phyloP scores from a whole-genome alignment of 2,113 vertebrate genomes.

The Ahaetulla prasina region DNA sequence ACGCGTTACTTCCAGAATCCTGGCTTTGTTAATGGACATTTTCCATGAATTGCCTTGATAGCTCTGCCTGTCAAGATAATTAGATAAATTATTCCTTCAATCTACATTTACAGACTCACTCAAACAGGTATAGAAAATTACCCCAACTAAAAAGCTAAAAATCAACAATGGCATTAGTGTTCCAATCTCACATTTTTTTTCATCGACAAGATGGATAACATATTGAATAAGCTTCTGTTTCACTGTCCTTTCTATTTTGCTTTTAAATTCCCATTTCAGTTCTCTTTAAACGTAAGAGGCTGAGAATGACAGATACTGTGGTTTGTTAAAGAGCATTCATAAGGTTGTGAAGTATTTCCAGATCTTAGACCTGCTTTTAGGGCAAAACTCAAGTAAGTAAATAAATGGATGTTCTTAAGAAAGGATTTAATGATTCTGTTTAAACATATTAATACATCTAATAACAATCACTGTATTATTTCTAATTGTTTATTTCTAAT shows the following conservation, averaged over 20 bases:
- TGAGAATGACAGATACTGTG: constrained; percentile 20
- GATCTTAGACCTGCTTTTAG: neutral
- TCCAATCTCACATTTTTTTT: constrained; percentile 29
- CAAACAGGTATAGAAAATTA: constrained; percentile 47
- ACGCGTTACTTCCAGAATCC: constrained; percentile 19
- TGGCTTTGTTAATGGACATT: constrained; percentile 36
- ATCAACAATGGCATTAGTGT: constrained; percentile 56
- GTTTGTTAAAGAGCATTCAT: constrained; percentile 12
- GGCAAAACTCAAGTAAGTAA: constrained; percentile 20
- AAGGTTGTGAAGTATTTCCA: constrained; percentile 41
- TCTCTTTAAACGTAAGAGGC: constrained; percentile 26
- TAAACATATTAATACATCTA: neutral
- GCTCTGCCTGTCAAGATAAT: constrained; percentile 57
- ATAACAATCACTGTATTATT: neutral
- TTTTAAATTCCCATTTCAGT: constrained; percentile 39
- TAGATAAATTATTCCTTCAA: constrained; percentile 51
- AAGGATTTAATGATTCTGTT: neutral
- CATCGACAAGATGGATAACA: constrained; percentile 35
- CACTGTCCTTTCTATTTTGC: constrained; percentile 48
- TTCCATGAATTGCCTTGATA: constrained; percentile 55
- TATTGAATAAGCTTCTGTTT: constrained; percentile 51
- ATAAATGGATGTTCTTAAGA: neutral
- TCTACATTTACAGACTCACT: constrained; percentile 55
- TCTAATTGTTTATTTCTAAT: neutral
- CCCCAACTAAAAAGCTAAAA: constrained; percentile 44